Conservation (phyloP, 2,888 invertebrate species). For the Hirudinaria manillensis region DNA sequence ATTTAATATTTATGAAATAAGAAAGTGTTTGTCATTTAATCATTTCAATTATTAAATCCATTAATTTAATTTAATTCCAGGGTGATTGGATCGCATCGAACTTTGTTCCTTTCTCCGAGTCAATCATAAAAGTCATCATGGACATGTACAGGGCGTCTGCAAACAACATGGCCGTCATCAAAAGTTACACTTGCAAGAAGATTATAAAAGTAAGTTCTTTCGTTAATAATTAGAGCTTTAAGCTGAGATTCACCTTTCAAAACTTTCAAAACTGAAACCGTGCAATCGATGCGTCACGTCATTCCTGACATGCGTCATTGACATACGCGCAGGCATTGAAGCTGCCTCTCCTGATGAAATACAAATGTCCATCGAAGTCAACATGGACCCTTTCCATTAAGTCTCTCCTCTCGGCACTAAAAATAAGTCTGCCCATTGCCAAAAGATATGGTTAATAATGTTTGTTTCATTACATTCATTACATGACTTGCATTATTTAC, state of each 20-base stretch:
- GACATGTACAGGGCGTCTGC: slow-evolving; percentile 71
- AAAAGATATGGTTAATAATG: slow-evolving; percentile 67
- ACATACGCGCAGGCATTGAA: slow-evolving; percentile 60
- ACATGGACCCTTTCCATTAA: slow-evolving; percentile 78
- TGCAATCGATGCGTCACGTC: not conserved
- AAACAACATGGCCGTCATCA: slow-evolving; percentile 65
- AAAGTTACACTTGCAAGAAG: slow-evolving; percentile 67
- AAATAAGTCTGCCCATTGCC: slow-evolving; percentile 79
- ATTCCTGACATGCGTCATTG: not conserved
- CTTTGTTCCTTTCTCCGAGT: slow-evolving; percentile 79
- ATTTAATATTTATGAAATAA: too few species aligned
- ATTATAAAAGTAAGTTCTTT: slow-evolving; percentile 59
- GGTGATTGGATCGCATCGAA: slow-evolving; percentile 72
- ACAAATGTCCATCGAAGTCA: slow-evolving; percentile 70
- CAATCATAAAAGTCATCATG: slow-evolving; percentile 68
- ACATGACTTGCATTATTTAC: not conserved
- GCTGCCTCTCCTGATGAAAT: slow-evolving; percentile 71
- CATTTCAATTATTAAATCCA: too few species aligned
- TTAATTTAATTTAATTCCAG: slow-evolving; percentile 45
- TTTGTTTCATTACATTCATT: not conserved
- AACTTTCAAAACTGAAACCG: not conserved
- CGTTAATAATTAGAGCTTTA: not conserved
- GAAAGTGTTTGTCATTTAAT: too few species aligned
- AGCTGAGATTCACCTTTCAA: not conserved
- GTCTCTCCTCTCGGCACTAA: slow-evolving; percentile 70